A percentile compares a stretch with the other conserved stretches of the same genome.
phyloP scores from a whole-genome alignment of 2,113 vertebrate species.

The Gallinago jamesoni region DNA sequence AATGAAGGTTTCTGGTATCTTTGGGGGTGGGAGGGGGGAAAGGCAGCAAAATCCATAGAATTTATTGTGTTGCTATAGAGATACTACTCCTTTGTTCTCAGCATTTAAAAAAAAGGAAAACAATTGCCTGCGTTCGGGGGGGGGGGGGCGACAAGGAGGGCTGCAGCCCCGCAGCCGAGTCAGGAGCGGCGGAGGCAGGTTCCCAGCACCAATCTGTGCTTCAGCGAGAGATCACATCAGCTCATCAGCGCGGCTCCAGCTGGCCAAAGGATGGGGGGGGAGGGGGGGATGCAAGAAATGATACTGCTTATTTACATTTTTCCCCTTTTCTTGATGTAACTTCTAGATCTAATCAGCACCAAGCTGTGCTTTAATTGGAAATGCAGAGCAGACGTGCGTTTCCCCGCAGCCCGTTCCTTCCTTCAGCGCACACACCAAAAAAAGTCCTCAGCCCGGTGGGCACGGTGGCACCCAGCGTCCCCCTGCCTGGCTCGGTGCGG shows the following conservation, averaged over 20 bases:
- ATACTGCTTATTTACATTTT: constrained; percentile 18
- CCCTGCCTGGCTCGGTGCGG: fast-evolving
- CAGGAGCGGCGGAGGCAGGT: too few relatives aligned
- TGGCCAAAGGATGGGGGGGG: neutral
- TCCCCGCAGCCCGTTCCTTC: neutral
- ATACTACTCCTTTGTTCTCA: constrained; percentile 75
- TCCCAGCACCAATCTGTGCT: too few relatives aligned
- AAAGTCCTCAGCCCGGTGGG: fast-evolving
- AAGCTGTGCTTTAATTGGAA: constrained; percentile 34
- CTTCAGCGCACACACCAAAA: neutral
- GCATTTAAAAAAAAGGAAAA: constrained; percentile 64
- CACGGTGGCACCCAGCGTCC: neutral
- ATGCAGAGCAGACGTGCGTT: neutral
- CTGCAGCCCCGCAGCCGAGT: too few relatives aligned
- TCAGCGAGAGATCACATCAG: too few relatives aligned
- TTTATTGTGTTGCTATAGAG: constrained; percentile 78
- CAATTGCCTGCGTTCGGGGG: constrained; percentile 77
- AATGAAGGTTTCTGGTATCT: constrained; percentile 31
- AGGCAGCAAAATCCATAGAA: constrained; percentile 2
- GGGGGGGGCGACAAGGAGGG: too few relatives aligned
- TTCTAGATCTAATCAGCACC: constrained; percentile 32
- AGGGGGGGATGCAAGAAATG: neutral
- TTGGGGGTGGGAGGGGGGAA: neutral
- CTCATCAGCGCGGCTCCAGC: neutral
- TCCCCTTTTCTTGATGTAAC: constrained; percentile 17